Evolutionary conservation across 1,140 invertebrate genomes (phyloP).

Genomic region (Apis florea): DNA sequence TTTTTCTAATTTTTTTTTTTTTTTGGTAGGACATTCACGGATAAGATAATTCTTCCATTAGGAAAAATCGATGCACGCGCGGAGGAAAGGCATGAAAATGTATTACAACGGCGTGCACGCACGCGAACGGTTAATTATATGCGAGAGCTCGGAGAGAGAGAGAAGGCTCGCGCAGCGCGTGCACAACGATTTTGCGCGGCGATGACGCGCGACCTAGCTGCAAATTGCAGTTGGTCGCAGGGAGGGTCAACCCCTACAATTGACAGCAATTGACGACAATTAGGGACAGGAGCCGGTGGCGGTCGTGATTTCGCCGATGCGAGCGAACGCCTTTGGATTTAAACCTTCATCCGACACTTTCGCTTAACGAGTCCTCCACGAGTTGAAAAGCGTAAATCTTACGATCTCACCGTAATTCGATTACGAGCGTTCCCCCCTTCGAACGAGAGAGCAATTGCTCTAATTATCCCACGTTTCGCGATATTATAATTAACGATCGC

Average conservation of each 20-base stretch:
- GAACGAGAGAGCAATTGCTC: neutral
- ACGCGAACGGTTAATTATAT: slow-evolving; percentile 30
- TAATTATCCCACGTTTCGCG: neutral
- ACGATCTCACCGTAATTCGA: neutral
- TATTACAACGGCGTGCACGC: neutral
- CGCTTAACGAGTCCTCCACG: neutral
- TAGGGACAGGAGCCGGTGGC: slow-evolving; percentile 61
- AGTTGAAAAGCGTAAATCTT: slow-evolving; percentile 6
- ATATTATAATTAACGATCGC: neutral
- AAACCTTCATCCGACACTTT: slow-evolving; percentile 19
- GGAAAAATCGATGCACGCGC: neutral
- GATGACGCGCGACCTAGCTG: slow-evolving; percentile 34
- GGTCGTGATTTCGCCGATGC: slow-evolving; percentile 70
- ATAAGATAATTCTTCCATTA: too few relatives aligned
- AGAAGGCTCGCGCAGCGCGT: slow-evolving; percentile 2
- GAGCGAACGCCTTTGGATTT: slow-evolving; percentile 25
- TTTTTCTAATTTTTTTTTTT: too few relatives aligned
- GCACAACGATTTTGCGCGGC: slow-evolving; percentile 37
- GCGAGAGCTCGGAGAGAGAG: neutral
- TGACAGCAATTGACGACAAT: slow-evolving; percentile 76
- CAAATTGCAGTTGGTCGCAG: slow-evolving; percentile 43
- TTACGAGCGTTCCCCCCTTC: neutral
- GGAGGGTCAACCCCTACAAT: slow-evolving; percentile 63
- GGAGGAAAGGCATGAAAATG: neutral
- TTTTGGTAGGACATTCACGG: too few relatives aligned